Evolutionary conservation across 2,113 vertebrate species (phyloP).

Genomic region (Patagioenas fasciata): DNA sequence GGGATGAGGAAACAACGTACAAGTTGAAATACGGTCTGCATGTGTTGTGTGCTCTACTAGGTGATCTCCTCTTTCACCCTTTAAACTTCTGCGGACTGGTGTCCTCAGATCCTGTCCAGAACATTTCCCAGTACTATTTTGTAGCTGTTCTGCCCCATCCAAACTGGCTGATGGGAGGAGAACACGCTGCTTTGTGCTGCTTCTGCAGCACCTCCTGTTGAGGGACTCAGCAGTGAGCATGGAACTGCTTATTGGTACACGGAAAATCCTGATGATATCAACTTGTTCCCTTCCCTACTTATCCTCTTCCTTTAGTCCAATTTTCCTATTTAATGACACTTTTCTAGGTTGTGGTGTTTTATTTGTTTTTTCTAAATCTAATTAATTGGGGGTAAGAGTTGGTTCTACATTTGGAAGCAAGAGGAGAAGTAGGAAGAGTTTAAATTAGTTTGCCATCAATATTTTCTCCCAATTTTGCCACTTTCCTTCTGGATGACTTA

Average conservation of each 20-base stretch:
- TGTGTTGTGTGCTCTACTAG: neutral
- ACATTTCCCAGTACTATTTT: fast-evolving
- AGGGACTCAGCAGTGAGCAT: neutral
- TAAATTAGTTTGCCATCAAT: neutral
- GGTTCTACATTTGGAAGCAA: neutral
- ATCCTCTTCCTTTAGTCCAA: neutral
- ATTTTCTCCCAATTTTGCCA: neutral
- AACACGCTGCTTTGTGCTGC: neutral
- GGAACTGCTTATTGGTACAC: neutral
- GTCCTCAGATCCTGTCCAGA: neutral
- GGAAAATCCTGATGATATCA: neutral
- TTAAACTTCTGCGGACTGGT: neutral
- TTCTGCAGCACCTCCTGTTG: neutral
- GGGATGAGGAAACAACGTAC: fast-evolving
- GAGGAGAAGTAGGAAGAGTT: neutral
- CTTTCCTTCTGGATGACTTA: neutral
- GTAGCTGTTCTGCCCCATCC: neutral
- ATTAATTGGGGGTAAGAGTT: neutral
- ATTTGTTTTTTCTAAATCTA: neutral
- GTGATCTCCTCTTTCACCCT: neutral
- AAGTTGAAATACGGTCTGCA: neutral
- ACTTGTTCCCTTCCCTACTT: neutral
- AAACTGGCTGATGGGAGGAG: neutral
- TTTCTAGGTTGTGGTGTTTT: neutral
- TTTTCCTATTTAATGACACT: neutral